phyloP scores from a whole-genome alignment of 53 echinoderm and acorn worm species.

The Paracentrotus lividus region DNA sequence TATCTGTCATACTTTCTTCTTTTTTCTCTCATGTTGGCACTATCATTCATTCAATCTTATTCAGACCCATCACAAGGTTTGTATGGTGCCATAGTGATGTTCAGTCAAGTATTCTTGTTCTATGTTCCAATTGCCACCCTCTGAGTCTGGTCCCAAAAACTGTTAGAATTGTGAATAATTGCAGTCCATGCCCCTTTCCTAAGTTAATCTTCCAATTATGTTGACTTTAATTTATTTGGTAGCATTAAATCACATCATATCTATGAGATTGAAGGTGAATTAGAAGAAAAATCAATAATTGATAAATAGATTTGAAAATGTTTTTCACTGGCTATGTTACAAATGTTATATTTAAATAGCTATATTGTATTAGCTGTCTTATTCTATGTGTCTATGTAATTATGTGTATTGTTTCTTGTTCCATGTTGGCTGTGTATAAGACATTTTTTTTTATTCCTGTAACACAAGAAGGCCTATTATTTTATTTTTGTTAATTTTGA shows the following conservation, averaged over 20 bases:
- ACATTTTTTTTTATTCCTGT: too few relatives aligned
- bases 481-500: too few relatives aligned
- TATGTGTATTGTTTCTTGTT: too few relatives aligned
- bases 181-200: background rate
- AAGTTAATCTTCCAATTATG: background rate
- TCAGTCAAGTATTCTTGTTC: background rate
- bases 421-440: too few relatives aligned
- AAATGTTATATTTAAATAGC: too few relatives aligned
- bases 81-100: constrained; percentile 36
- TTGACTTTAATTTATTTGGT: background rate
- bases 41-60: background rate
- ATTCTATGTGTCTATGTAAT: too few relatives aligned
- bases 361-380: too few relatives aligned
- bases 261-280: background rate
- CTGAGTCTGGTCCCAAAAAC: background rate
- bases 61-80: constrained; percentile 65
- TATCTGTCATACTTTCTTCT: constrained; percentile 29
- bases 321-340: too few relatives aligned
- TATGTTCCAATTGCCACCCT: background rate
- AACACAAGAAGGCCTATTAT: too few relatives aligned
- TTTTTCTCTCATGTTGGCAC: constrained; percentile 24
- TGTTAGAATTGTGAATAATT: background rate
- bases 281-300: too few relatives aligned
- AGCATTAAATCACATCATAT: background rate
- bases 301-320: too few relatives aligned